Base-by-base conservation (phyloP, 2,888 invertebrate species). In the Amiota minor region DNA sequence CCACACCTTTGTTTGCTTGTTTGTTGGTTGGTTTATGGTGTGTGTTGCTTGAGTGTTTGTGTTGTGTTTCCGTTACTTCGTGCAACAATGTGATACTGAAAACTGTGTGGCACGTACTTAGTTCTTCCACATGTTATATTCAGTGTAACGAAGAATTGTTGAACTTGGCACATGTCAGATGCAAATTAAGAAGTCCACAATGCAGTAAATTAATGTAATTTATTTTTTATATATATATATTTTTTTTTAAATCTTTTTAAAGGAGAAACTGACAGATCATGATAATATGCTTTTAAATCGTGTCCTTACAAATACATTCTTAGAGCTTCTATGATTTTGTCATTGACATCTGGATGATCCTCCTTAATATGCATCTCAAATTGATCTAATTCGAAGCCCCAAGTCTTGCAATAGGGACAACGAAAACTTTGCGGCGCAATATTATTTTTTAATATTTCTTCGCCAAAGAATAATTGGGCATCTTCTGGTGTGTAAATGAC, bases 401-500 rank as follows among this genome's bases (percentile, higher is more conserved):
- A 71, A 35, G 20, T 46, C 71, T 65, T 73, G 72, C 73, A 73
- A 18, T 73, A 72, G 20, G 74, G 72, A 35, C 73, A 73, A 20
- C 73, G 76, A n/a, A 68, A 68, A 53, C 20, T 53, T 23, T 68
- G 67, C 35, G 23, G 14, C 2, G 23, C n/a, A 4, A 23, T 23
- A 73, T 73, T 0, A 73, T 16, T 11, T 10, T 20, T 20, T 18
- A 8, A 0, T 46, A 35, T n/a, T 45, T 72, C 11, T 53, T 71
- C 9, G 23, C 0, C n/a, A 47, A 65, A 65, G n/a, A 56, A 67
- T n/a, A 49, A 14, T 9, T 64, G 46, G 16, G 70, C 18, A 16
- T 49, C 71, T 11, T 47, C 70, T n/a, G 65, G 72, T 8, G 75
- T 64, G 11, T 62, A 67, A 16, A 71, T 47, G 53, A 74, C 73